A percentile compares a stretch with the other conserved stretches of the same genome.
Conservation (phyloP, 2,797 vertebrate species). For the Xenops minutus region DNA sequence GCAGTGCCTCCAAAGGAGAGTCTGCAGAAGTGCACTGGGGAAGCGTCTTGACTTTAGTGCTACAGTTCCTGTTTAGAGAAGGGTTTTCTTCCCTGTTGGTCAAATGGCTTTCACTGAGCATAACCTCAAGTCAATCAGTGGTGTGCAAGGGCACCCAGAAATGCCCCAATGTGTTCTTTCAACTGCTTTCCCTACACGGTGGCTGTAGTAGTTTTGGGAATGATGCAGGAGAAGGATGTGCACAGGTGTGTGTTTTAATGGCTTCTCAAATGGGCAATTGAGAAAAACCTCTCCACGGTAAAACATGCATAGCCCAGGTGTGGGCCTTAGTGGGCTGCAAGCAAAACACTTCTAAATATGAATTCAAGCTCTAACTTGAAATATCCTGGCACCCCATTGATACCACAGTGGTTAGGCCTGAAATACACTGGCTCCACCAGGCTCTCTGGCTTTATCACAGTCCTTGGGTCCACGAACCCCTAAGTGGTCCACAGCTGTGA, state of each 20-base stretch:
- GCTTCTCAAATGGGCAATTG: not conserved
- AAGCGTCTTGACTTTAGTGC: not conserved
- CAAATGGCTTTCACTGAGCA: accelerated
- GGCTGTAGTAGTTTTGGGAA: not conserved
- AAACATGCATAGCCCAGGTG: too few relatives aligned
- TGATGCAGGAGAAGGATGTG: not conserved
- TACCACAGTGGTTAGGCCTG: not conserved
- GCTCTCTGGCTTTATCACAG: accelerated
- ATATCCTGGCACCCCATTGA: not conserved
- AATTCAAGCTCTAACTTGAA: not conserved
- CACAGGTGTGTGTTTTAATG: accelerated
- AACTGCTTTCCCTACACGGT: accelerated
- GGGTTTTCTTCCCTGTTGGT: not conserved
- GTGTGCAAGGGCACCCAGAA: not conserved
- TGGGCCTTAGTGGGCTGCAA: not conserved
- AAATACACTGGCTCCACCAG: not conserved
- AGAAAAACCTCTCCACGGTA: not conserved
- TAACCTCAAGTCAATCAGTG: not conserved
- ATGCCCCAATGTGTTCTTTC: accelerated
- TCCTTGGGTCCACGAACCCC: not conserved
- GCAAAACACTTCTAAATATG: not conserved
- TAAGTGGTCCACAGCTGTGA: not conserved
- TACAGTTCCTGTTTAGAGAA: not conserved
- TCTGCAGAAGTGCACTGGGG: not conserved
- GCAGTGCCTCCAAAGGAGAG: too few relatives aligned